Evolutionary conservation across 2,888 invertebrate genomes (phyloP).

Genomic region (Apotomis betuletana): DNA sequence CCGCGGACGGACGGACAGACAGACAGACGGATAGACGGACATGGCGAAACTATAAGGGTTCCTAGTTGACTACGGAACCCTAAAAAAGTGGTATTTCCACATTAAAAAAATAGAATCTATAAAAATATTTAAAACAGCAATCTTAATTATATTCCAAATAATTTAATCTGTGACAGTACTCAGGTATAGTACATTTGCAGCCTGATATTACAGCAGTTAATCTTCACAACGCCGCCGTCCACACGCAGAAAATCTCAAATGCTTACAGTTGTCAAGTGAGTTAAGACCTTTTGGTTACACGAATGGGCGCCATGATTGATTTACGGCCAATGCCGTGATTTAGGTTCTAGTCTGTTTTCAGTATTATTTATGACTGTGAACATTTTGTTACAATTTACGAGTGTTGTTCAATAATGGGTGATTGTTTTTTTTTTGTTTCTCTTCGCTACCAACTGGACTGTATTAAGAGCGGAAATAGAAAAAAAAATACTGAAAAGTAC

Average conservation of each 20-base stretch:
- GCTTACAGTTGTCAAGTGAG: background rate
- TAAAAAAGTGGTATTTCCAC: too few species aligned
- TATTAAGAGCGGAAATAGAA: too few species aligned
- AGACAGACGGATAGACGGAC: too few species aligned
- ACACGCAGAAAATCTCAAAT: background rate
- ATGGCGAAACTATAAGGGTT: too few species aligned
- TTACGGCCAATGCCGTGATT: slow-evolving; percentile 20
- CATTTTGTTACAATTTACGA: slow-evolving; percentile 10
- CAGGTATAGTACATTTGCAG: slow-evolving; percentile 23
- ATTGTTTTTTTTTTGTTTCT: too few species aligned
- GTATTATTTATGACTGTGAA: slow-evolving; percentile 25
- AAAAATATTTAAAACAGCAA: too few species aligned
- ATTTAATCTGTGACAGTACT: background rate
- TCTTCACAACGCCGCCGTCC: background rate
- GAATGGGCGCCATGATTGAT: slow-evolving; percentile 14
- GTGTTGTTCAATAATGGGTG: background rate
- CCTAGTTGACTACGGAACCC: too few species aligned
- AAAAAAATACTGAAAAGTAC: too few species aligned
- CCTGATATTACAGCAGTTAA: slow-evolving; percentile 24
- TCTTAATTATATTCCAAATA: too few species aligned
- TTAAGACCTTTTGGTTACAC: background rate
- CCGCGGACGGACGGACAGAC: too few species aligned
- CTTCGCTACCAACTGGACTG: too few species aligned
- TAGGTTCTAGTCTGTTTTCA: slow-evolving; percentile 20
- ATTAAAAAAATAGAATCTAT: too few species aligned